Conservation (phyloP, 2,113 vertebrate species). For the Pseudopodoces humilis region DNA sequence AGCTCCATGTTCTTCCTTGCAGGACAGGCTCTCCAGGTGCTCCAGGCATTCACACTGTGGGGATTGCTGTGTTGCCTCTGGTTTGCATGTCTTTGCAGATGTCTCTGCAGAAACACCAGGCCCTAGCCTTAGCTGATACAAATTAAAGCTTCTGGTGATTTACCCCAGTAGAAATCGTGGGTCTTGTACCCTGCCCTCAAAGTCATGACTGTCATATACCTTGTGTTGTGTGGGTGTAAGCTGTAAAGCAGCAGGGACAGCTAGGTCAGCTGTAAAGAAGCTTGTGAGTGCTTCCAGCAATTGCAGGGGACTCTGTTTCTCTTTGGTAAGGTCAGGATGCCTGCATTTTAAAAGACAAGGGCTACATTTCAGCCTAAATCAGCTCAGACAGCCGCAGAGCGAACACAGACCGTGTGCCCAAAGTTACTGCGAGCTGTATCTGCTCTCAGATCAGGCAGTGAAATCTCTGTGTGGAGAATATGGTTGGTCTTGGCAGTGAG, state of each 20-base stretch:
- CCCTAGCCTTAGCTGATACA: background rate
- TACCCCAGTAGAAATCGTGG: fast-evolving
- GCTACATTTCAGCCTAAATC: background rate
- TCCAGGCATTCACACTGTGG: fast-evolving
- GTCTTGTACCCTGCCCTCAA: background rate
- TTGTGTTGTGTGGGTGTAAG: background rate
- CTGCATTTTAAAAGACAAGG: background rate
- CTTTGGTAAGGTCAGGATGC: background rate
- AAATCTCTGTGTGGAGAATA: background rate
- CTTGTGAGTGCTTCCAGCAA: background rate
- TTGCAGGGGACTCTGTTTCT: background rate
- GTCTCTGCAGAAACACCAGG: background rate
- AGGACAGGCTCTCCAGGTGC: background rate
- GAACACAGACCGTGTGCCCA: fast-evolving
- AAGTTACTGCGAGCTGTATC: background rate
- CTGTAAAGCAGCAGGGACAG: background rate
- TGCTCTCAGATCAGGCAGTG: background rate
- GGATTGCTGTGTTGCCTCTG: background rate
- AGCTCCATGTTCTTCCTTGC: fast-evolving
- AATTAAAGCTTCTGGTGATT: background rate
- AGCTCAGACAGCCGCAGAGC: background rate
- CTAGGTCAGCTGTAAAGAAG: background rate
- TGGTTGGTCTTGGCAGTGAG: background rate
- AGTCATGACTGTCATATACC: background rate
- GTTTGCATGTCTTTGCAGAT: background rate